phyloP scores from a whole-genome alignment of 1,140 invertebrate species.

The Aphaenogaster rudis region DNA sequence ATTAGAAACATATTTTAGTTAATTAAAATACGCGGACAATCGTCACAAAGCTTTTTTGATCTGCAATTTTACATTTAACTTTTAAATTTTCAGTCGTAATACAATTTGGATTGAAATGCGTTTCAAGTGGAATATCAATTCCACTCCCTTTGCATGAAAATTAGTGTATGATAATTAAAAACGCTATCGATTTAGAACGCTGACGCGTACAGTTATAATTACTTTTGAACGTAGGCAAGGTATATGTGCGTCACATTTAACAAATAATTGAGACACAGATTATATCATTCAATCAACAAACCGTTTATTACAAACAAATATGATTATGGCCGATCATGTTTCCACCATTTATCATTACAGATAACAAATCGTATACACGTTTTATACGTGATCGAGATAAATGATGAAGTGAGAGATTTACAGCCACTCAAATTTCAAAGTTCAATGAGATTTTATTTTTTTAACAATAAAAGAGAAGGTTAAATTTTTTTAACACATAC shows the following conservation, averaged over 20 bases:
- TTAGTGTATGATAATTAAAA: neutral
- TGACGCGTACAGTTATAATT: neutral
- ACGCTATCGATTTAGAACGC: neutral
- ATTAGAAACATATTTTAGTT: conserved; percentile 7
- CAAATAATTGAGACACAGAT: conserved; percentile 19
- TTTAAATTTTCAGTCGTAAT: neutral
- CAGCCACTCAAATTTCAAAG: neutral
- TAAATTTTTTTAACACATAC: neutral
- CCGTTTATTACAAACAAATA: neutral
- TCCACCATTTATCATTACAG: neutral
- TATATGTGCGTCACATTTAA: neutral
- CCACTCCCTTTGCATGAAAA: neutral
- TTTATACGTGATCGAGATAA: neutral
- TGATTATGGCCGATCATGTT: conserved; percentile 4
- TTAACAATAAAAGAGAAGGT: too few species aligned
- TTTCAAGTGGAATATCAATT: neutral
- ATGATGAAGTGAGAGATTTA: neutral
- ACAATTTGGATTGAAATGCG: neutral
- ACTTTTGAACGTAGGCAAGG: neutral
- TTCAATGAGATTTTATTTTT: neutral
- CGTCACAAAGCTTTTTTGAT: neutral
- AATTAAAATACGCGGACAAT: neutral
- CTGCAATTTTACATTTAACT: neutral
- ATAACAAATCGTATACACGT: neutral
- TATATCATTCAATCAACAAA: conserved; percentile 10